Base-by-base conservation (phyloP, 2,113 vertebrate genomes). In the Cinclus cinclus region DNA sequence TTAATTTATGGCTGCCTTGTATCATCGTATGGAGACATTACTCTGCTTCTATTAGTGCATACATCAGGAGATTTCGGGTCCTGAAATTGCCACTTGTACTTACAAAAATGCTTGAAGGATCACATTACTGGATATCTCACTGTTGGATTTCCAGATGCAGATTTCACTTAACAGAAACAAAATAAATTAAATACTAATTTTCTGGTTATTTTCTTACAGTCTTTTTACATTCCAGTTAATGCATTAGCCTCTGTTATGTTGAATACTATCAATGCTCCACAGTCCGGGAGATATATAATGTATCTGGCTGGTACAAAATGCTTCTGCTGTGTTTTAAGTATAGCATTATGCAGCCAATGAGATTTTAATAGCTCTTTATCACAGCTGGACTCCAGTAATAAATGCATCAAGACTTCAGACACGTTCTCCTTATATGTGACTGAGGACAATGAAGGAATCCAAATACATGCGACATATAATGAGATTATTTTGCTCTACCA, bases 331-430 rank as follows among this genome's bases (percentile, higher is more conserved):
- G 83, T 82, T 92, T 89, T 88, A 92, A 90, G 82, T 87, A 69
- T 82, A 90, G 55, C 80, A 90, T 79, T 94, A 91, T 58, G 33
- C 3, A 2, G 74, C 78, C 91, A 94, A 92, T 96, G 84, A 85
- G 95, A 87, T 94, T 96, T 97, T 97, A 95, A 97, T 96, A 44
- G 55, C 58, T 94, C 58, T 94, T 95, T 84, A 94, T 93, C 94
- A 83, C 87, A 95, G 76, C 73, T 93, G 90, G 91, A 64, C 89
- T 90, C 27, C 70, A 79, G 64, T 89, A 93, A 92, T 96, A 92
- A 89, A 69, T 93, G 42, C n/a, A 27, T 93, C 63, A 83, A 96
- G 67, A 77, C 63, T 80, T 88, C 59, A 90, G 53, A 89, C 47
- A 52, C 11, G 28, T 89, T 94, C 71, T 92, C 80, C 42, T 93